Percentiles rank a stretch among this genome's conserved stretches.
phyloP scores from a whole-genome alignment of 2,113 vertebrate species.

The Ceuthmochares aereus region DNA sequence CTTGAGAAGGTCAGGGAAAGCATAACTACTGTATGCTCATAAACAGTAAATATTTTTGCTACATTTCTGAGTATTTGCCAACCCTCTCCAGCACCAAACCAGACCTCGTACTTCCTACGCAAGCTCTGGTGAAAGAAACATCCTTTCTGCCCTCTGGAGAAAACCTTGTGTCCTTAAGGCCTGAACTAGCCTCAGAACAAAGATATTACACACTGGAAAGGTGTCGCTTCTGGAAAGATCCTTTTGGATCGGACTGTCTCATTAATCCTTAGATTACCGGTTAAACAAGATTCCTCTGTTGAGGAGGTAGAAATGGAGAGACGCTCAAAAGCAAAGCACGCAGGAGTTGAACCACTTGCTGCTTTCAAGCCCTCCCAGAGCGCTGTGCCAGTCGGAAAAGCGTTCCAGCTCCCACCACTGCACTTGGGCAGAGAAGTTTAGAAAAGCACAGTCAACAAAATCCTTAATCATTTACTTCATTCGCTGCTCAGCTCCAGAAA shows the following conservation, averaged over 20 bases:
- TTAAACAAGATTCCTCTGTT: not conserved
- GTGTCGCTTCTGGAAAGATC: not conserved
- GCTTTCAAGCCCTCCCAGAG: not conserved
- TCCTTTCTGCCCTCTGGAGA: not conserved
- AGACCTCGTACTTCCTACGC: not conserved
- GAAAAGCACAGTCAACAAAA: not conserved
- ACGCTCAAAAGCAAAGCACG: not conserved
- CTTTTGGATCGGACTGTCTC: not conserved
- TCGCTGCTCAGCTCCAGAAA: not conserved
- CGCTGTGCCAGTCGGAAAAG: not conserved
- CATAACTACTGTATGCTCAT: rapidly evolving
- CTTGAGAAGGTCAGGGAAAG: not conserved
- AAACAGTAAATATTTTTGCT: not conserved
- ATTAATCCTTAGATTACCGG: not conserved
- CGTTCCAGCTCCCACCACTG: not conserved
- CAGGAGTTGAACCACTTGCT: not conserved
- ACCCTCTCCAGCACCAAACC: not conserved
- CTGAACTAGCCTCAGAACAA: not conserved
- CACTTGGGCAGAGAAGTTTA: not conserved
- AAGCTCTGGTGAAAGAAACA: not conserved
- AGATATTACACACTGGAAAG: not conserved
- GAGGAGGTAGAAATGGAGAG: not conserved
- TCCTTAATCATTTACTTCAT: not conserved
- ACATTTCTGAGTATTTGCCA: not conserved
- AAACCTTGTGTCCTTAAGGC: not conserved